Evolutionary conservation across 2,797 vertebrate species (phyloP).

Genomic region (Borostomias antarcticus): DNA sequence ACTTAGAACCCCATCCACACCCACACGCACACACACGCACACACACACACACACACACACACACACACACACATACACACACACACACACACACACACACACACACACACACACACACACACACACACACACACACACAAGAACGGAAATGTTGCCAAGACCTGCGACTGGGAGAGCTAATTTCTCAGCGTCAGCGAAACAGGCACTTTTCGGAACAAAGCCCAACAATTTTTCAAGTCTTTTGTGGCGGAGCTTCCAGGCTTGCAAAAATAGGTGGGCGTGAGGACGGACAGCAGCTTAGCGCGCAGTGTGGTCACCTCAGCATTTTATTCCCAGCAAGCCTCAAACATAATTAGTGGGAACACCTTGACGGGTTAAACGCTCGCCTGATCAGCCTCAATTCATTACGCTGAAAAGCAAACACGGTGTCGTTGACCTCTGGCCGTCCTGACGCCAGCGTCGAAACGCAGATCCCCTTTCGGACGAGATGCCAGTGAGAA

Average conservation of each 20-base stretch:
- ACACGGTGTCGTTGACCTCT: slow-evolving; percentile 34
- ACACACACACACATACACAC: neutral
- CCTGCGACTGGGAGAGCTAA: slow-evolving; percentile 26
- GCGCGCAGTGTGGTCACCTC: slow-evolving; percentile 34
- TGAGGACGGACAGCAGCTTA: slow-evolving; percentile 39
- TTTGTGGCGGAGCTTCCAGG: slow-evolving; percentile 35
- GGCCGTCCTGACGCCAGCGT: slow-evolving; percentile 36
- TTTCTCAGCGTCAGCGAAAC: slow-evolving; percentile 56
- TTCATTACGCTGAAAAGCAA: slow-evolving; percentile 36
- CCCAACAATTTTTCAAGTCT: slow-evolving; percentile 48
- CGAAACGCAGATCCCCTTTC: slow-evolving; percentile 44
- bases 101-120: neutral
- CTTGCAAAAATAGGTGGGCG: slow-evolving; percentile 44
- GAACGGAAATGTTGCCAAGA: slow-evolving; percentile 34
- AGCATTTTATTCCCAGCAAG: slow-evolving; percentile 30
- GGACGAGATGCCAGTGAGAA: slow-evolving; percentile 52
- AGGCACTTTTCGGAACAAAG: slow-evolving; percentile 52
- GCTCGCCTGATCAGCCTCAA: slow-evolving; percentile 22
- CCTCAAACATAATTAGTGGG: slow-evolving; percentile 26
- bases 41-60: neutral
- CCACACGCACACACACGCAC: neutral
- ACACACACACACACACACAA: neutral
- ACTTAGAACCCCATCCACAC: neutral
- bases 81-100: neutral
- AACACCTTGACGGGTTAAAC: slow-evolving; percentile 13